Conservation (phyloP, 2,797 vertebrate species). For the Cryptoprocta ferox region DNA sequence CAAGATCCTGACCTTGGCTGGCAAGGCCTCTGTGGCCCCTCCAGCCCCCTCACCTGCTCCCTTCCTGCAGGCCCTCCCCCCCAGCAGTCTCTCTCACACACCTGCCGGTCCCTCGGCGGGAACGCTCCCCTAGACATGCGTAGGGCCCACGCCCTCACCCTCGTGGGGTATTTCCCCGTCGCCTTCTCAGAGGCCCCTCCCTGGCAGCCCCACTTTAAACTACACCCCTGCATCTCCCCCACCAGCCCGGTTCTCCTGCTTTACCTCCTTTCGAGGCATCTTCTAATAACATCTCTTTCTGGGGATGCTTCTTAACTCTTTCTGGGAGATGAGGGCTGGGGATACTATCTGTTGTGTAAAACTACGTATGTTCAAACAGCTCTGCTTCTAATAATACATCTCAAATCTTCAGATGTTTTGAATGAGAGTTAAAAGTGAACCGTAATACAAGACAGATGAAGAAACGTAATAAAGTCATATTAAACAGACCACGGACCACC, state of each 20-base stretch:
- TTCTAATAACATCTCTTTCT: neutral
- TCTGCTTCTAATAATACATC: neutral
- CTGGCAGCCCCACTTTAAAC: neutral
- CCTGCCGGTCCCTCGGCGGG: too few relatives aligned
- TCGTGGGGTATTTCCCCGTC: too few relatives aligned
- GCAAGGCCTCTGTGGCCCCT: neutral
- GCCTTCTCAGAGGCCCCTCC: neutral
- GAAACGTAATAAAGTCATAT: neutral
- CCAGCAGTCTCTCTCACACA: rapidly evolving
- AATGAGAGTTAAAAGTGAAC: slow-evolving; percentile 15
- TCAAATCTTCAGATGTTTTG: neutral
- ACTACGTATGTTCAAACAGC: neutral
- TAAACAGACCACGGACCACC: neutral
- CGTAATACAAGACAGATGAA: neutral
- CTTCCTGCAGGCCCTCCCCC: neutral
- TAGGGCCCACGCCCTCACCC: neutral
- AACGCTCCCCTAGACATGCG: neutral
- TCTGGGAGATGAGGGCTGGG: neutral
- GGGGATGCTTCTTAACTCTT: neutral
- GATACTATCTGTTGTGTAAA: neutral
- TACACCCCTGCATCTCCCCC: neutral
- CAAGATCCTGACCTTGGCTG: neutral
- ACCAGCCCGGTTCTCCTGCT: neutral
- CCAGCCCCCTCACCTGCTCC: too few relatives aligned
- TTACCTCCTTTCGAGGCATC: neutral